Evolutionary conservation across 2,888 invertebrate genomes (phyloP), one percentile per base, ranked within the genome.

Genomic region (Synergus umbraculus): DNA sequence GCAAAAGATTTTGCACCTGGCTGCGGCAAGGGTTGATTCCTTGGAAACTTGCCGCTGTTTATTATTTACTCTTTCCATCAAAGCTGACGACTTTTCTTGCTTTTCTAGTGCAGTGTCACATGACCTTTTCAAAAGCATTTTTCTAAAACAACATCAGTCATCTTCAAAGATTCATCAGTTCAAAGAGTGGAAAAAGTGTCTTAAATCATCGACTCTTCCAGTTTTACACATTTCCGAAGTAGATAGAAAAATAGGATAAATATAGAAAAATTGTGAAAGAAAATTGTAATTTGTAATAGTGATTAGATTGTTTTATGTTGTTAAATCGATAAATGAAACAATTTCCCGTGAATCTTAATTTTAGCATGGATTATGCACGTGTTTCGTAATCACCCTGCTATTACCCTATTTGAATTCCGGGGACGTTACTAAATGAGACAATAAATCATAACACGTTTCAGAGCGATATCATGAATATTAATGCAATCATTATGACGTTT

Each of bases 401-500:
- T 73, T 54, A 18, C 73, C 81, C 81, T 77, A 81, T 85, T 89
- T 87, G 83, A 77, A 84, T 78, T 69, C 81, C 83, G 80, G 79
- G 81, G 81, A 67, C 77, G 29, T 76, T 67, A 78, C 80, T 83
- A 88, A 88, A 88, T 88, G 88, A 88, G 82, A 79, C 83, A 85
- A 87, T 89, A 88, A 89, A 89, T 89, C 88, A 88, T 85, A 78
- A 79, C 81, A 86, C 85, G 87, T 85, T 84, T 85, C 85, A 85
- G 85, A 87, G 87, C 88, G 87, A 85, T 85, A 81, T 80, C 79
- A 91, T 92, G 91, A 92, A 91, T 92, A 91, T 91, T 91, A 90
- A 92, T 91, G 89, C 88, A 91, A 91, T 91, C 90, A 91, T 91
- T 89, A 88, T 88, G 84, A 86, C 89, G 88, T 91, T 91, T 90